These are phyloP conservation scores for Lithobius niger DNA, from an alignment of 1,140 invertebrate genomes.

Conservation along the genomic window DNA sequence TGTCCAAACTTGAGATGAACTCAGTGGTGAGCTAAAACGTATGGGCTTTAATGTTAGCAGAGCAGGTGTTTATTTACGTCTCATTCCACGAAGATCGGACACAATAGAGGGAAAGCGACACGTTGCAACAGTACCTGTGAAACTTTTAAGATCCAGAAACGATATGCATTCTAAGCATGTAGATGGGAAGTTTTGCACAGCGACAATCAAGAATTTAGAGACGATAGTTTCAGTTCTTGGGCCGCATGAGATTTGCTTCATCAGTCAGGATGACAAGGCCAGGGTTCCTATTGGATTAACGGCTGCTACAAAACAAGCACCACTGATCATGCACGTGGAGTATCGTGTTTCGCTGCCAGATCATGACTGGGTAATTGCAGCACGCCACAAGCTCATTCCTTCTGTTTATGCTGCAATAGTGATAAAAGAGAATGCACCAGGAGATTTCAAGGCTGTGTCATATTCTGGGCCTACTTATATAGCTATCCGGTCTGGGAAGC, in stretches of 20 bases:
- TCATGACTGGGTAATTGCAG: constrained; percentile 33
- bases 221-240: constrained; percentile 19
- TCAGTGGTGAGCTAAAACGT: constrained; percentile 12
- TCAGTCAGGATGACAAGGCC: constrained; percentile 32
- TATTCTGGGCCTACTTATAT: constrained; percentile 33
- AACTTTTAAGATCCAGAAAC: constrained; percentile 20
- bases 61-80: constrained; percentile 16
- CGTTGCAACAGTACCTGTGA: constrained; percentile 24
- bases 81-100: constrained; percentile 19
- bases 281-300: constrained; percentile 31
- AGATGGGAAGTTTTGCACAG: constrained; percentile 20
- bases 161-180: constrained; percentile 19
- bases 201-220: constrained; percentile 20
- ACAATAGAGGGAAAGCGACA: constrained; percentile 23
- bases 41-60: constrained; percentile 14
- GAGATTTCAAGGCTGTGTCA: constrained; percentile 21
- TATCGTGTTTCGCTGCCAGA: constrained; percentile 30
- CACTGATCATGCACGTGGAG: constrained; percentile 31
- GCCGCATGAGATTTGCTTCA: constrained; percentile 20
- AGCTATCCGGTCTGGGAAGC: constrained; percentile 28
- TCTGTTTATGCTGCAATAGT: constrained; percentile 25
- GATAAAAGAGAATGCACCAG: constrained; percentile 22
- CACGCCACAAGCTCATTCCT: constrained; percentile 28
- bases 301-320: constrained; percentile 31
- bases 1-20: constrained; percentile 17